These are phyloP conservation scores for Apus apus DNA, from an alignment of 2,113 vertebrate species.

Conservation along the genomic window DNA sequence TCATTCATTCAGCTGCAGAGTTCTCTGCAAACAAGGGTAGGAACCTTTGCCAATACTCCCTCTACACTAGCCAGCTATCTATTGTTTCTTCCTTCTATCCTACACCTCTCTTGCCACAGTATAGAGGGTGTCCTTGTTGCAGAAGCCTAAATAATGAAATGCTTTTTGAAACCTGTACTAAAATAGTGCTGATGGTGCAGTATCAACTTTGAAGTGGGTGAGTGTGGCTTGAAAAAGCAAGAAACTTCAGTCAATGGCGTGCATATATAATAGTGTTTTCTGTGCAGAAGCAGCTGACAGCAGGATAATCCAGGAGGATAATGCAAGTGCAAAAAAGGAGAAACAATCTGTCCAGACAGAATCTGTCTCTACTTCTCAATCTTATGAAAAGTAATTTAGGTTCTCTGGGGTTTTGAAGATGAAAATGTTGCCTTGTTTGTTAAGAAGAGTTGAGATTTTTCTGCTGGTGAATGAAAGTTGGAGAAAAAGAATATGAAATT, in stretches of 20 bases:
- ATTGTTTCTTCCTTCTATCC: background rate
- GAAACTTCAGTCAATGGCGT: background rate
- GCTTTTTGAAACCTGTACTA: background rate
- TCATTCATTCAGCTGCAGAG: background rate
- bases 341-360: constrained; percentile 2
- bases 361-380: background rate
- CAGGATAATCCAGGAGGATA: constrained; percentile 46
- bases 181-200: constrained; percentile 22
- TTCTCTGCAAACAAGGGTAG: background rate
- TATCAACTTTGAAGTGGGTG: background rate
- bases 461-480: constrained; percentile 12
- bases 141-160: background rate
- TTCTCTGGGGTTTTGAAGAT: constrained; percentile 22
- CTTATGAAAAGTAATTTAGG: constrained; percentile 6
- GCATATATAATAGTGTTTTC: constrained; percentile 33
- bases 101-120: background rate
- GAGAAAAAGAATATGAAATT: background rate
- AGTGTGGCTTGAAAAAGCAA: constrained; percentile 13
- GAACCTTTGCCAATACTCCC: background rate
- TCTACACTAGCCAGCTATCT: background rate
- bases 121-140: background rate
- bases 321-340: constrained; percentile 23
- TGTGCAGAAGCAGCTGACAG: constrained; percentile 21
- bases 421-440: constrained; percentile 9
- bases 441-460: background rate